These are phyloP conservation scores for Misgurnus mizolepis DNA, from an alignment of 2,113 vertebrate species.

Conservation along the genomic window DNA sequence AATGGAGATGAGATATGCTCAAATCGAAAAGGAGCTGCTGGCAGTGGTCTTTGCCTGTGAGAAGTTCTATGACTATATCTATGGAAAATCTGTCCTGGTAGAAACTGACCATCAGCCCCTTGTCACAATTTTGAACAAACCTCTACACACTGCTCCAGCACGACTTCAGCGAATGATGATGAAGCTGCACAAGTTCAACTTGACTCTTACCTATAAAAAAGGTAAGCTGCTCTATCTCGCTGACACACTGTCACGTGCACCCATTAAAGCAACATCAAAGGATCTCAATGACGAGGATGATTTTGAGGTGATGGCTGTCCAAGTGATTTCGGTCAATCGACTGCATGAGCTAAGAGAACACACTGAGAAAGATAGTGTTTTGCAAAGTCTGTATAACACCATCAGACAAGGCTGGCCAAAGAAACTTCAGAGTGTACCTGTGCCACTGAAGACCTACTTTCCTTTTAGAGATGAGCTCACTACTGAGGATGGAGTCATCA, in stretches of 20 bases:
- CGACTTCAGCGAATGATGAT: neutral
- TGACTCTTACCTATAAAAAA: slow-evolving; percentile 35
- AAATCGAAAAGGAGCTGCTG: slow-evolving; percentile 5
- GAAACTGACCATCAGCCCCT: slow-evolving; percentile 27
- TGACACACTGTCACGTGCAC: neutral
- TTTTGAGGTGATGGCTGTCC: neutral
- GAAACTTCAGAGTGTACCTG: neutral
- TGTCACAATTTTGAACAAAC: neutral
- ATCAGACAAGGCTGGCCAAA: neutral
- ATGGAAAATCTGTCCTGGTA: slow-evolving; percentile 19
- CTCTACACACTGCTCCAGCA: neutral
- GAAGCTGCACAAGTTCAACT: slow-evolving; percentile 13
- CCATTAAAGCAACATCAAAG: neutral
- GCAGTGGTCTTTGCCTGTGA: slow-evolving; percentile 27
- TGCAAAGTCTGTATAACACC: neutral
- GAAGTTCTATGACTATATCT: slow-evolving; percentile 30
- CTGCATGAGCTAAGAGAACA: neutral
- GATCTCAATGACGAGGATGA: neutral
- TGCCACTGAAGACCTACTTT: neutral
- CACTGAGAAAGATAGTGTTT: neutral
- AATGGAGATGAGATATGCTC: neutral
- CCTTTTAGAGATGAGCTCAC: neutral
- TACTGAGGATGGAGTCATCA: slow-evolving; percentile 29
- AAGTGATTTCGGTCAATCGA: neutral
- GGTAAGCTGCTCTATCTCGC: neutral